Conservation (phyloP, 2,113 vertebrate species). For the Podilymbus podiceps region DNA sequence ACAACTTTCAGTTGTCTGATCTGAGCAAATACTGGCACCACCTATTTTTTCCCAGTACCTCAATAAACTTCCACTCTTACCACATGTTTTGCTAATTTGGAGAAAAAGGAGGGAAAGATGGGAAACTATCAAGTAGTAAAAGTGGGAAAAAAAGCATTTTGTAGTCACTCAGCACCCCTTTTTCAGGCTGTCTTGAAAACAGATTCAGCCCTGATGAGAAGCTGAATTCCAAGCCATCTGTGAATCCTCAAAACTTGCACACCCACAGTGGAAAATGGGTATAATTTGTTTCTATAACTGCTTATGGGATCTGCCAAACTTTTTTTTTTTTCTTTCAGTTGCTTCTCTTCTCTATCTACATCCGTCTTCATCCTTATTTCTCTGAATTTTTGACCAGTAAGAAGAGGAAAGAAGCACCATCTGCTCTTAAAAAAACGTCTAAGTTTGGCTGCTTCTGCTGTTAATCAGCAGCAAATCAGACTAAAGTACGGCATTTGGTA, state of each 20-base stretch:
- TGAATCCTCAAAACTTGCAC: slow-evolving; percentile 60
- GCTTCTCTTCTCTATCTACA: slow-evolving; percentile 23
- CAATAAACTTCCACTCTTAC: neutral
- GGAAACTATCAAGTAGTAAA: neutral
- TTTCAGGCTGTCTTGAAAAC: slow-evolving; percentile 31
- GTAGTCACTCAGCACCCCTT: neutral
- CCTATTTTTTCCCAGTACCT: neutral
- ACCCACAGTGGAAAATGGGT: slow-evolving; percentile 63
- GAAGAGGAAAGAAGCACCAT: slow-evolving; percentile 58
- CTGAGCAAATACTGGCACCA: neutral
- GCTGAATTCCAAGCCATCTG: slow-evolving; percentile 61
- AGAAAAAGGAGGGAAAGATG: neutral
- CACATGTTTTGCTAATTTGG: neutral
- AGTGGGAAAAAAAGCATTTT: neutral
- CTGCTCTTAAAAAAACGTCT: slow-evolving; percentile 60
- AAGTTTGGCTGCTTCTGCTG: slow-evolving; percentile 41
- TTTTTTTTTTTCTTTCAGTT: slow-evolving; percentile 26
- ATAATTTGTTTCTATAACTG: slow-evolving; percentile 63
- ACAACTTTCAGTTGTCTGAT: neutral
- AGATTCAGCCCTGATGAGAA: slow-evolving; percentile 9
- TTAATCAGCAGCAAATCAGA: slow-evolving; percentile 43
- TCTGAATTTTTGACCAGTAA: slow-evolving; percentile 57
- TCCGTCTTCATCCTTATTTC: slow-evolving; percentile 47
- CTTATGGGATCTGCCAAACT: slow-evolving; percentile 43
- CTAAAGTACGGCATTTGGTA: slow-evolving; percentile 1